Evolutionary conservation across 2,888 invertebrate genomes (phyloP).

Genomic region (Sminthurinus aureus): DNA sequence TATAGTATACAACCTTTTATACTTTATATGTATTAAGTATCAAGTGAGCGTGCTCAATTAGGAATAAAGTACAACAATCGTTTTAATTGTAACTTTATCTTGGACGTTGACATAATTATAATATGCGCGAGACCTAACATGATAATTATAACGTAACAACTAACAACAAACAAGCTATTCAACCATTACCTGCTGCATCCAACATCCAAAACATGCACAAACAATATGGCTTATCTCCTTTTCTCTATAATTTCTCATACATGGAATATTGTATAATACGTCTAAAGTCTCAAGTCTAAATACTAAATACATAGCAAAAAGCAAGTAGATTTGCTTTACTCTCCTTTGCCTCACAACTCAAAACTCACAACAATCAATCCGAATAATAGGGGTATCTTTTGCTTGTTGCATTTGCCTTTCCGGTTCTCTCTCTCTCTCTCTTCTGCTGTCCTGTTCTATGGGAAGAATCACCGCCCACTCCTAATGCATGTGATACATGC

Average conservation of each 20-base stretch:
- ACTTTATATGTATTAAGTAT: not conserved
- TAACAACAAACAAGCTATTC: not conserved
- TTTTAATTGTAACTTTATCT: not conserved
- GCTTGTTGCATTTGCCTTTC: not conserved
- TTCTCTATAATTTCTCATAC: not conserved
- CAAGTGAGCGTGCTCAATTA: not conserved
- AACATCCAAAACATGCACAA: not conserved
- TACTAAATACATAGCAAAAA: not conserved
- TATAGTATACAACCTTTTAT: not conserved
- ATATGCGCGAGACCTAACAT: not conserved
- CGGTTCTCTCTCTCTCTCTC: slow-evolving; percentile 2
- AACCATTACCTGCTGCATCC: not conserved
- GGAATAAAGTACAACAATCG: not conserved
- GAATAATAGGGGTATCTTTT: not conserved
- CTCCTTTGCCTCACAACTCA: too few relatives aligned
- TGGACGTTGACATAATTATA: not conserved
- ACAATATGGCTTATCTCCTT: not conserved
- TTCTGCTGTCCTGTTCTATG: slow-evolving; percentile 9
- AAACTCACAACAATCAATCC: not conserved
- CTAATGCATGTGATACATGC: not conserved
- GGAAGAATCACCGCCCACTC: slow-evolving; percentile 14
- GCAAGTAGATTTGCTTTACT: not conserved
- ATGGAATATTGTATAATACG: not conserved
- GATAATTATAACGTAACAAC: not conserved
- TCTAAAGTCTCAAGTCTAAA: not conserved